Conservation (phyloP, 1,140 invertebrate genomes). For the Pogonognathellus flavescens region DNA sequence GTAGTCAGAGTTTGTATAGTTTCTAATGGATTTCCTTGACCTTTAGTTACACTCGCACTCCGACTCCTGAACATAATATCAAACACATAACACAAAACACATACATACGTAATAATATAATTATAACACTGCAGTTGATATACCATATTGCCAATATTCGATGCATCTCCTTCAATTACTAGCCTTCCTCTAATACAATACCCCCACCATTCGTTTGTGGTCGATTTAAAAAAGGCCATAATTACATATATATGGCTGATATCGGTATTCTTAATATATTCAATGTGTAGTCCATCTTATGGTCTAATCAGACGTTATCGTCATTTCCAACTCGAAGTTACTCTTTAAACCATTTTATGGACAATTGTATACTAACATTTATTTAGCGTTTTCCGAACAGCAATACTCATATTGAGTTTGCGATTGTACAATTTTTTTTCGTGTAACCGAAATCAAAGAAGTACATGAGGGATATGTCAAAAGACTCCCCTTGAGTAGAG, state of each 20-base stretch:
- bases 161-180: too few relatives aligned
- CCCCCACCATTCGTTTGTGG: too few relatives aligned
- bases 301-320: neutral
- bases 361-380: neutral
- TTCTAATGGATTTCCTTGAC: too few relatives aligned
- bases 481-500: conserved; percentile 24
- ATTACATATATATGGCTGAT: neutral
- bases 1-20: too few relatives aligned
- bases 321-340: conserved; percentile 16
- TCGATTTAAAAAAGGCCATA: too few relatives aligned
- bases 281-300: conserved; percentile 47
- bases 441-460: conserved; percentile 53
- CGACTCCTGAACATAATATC: too few relatives aligned
- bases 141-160: too few relatives aligned
- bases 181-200: too few relatives aligned
- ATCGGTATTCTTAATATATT: conserved; percentile 28
- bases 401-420: neutral
- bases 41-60: too few relatives aligned
- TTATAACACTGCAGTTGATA: too few relatives aligned
- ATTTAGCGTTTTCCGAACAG: conserved; percentile 33
- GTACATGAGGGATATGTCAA: conserved; percentile 40
- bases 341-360: neutral
- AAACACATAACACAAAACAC: too few relatives aligned
- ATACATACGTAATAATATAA: too few relatives aligned
- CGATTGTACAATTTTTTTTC: neutral